Base-by-base conservation (phyloP, 2,888 invertebrate genomes). In the Seira ritae region DNA sequence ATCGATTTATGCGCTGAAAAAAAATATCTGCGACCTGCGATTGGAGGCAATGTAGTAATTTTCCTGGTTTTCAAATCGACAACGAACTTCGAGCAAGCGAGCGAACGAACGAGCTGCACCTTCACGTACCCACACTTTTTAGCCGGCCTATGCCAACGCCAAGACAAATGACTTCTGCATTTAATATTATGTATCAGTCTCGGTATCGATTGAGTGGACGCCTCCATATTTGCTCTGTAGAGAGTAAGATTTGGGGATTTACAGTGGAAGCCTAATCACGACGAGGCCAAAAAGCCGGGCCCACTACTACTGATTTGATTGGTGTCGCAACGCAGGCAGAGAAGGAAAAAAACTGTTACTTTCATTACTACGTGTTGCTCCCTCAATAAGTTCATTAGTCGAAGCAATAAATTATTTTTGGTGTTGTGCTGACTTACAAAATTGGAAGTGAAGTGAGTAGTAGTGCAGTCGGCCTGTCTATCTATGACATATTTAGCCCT, bases 361-460 rank as follows among this genome's bases (percentile, higher is more conserved):
- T 62, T 62, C 15, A 31, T 62, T 73, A 24, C 31, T 31, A 31
- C 17, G n/a, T 55, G 20, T 60, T 60, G 6, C 24, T 72, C 31
- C 24, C 55, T 73, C 62, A 55, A 73, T 73, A 73, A 55, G 72
- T 62, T 73, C 72, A 73, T 73, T 73, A 73, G 72, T 73, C 62
- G 17, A 60, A 0, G 70, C 55, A 50, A 71, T 71, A 71, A 71
- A 37, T 24, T 62, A 23, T 73, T 22, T 55, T 71, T 71, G 50
- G 50, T 55, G 71, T 50, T 62, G 72, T 23, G n/a, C 60, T 12
- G 55, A 55, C 55, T 55, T 55, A 3, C 15, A 55, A 12, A 8
- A 55, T 55, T 55, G 55, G 3, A 55, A 8, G 55, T 3, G 55
- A 55, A 55, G 55, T 55, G 55, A 31, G 31, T 31, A 4, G 31